Conservation (phyloP, 1,140 invertebrate genomes). For the Dinoponera quadriceps region DNA sequence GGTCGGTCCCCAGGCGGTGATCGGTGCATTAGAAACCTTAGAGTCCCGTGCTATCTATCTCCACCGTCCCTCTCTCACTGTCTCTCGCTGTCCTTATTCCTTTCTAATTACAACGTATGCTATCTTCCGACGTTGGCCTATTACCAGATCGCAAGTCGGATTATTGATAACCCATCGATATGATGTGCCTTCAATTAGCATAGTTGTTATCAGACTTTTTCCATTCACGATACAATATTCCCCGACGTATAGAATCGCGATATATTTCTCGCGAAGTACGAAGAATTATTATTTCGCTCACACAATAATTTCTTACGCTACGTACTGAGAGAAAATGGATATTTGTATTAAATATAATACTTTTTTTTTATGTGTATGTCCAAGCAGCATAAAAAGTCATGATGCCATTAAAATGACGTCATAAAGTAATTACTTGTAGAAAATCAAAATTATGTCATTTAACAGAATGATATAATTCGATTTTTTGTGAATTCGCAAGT, state of each 20-base stretch:
- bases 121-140: neutral
- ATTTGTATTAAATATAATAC: too few relatives aligned
- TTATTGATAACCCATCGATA: constrained; percentile 30
- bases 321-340: too few relatives aligned
- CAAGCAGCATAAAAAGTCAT: too few relatives aligned
- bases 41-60: constrained; percentile 33
- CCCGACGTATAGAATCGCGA: neutral
- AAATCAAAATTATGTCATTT: too few relatives aligned
- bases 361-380: too few relatives aligned
- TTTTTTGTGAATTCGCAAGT: too few relatives aligned
- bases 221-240: neutral
- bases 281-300: neutral
- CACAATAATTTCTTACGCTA: neutral
- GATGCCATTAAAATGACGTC: too few relatives aligned
- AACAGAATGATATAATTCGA: too few relatives aligned
- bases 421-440: too few relatives aligned
- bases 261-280: neutral
- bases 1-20: constrained; percentile 36
- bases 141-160: neutral
- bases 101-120: constrained; percentile 53
- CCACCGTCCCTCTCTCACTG: neutral
- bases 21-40: constrained; percentile 47
- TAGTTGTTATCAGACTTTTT: neutral
- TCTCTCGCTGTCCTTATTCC: constrained; percentile 15
- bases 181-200: constrained; percentile 38